Evolutionary conservation across 37 sponge, comb jelly and placozoan species (phyloP), one percentile per base, ranked within the genome.

Genomic region (Corticium candelabrum): DNA sequence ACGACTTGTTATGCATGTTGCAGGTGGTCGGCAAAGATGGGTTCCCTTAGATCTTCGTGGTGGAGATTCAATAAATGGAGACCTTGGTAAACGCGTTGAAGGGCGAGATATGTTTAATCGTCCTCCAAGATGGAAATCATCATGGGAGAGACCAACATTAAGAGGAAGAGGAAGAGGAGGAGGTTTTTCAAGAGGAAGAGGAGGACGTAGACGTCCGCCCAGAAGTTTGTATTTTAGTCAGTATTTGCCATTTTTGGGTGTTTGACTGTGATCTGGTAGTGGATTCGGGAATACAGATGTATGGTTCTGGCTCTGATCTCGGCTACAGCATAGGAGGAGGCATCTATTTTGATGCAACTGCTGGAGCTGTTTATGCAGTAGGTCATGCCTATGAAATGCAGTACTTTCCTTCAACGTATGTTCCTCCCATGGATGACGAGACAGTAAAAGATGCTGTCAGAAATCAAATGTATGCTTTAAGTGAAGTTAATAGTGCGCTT

Each of bases 401-500:
- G 38, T 80, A 57, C 29, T 30, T 81, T 41, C 87, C 87, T 36
- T n/a, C n/a, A n/a, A n/a, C n/a, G n/a, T 35, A 40, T 5, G 50
- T 89, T 7, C 79, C 77, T 15, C 87, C 93, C 27, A 85, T 89
- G 37, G 93, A 93, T 67, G 87, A 89, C 1, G 78, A 67, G 33
- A 86, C 87, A 30, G 85, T 93, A 3, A 79, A 86, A 57, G 93
- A 89, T 34, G 86, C 84, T 82, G 85, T 93, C 62, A 86, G 80
- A 41, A 89, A 89, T 40, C 93, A 93, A 81, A 89, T 93, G 93
- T 93, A 68, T 15, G 34, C 34, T 15, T 70, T 50, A 50, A 50
- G 35, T 75, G 76, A 37, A 31, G 76, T 37, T 75, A 3, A 1
- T 75, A 29, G 0, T 0, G 1, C 2, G 3, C 1, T 3, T 37